Base-by-base conservation (phyloP, 2,888 invertebrate species). In the Pasiphila rectangulata region DNA sequence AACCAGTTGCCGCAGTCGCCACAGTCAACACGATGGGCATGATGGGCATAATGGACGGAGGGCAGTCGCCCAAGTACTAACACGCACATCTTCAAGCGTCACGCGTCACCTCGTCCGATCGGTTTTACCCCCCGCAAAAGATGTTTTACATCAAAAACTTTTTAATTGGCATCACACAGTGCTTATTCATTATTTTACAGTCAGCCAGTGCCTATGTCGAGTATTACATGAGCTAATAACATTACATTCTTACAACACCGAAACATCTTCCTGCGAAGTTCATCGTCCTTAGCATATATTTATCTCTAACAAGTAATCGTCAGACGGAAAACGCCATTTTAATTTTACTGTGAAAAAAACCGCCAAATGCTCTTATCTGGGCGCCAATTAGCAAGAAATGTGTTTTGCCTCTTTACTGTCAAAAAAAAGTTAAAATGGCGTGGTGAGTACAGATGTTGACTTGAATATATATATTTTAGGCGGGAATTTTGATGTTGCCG, bases 371-470 rank as follows among this genome's bases (percentile, higher is more conserved):
- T 54, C 24, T 69, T 68, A 72, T 72, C 68, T 54, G 41, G 46
- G 34, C 15, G 51, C 66, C 69, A 75, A 75, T 75, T 75, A 72
- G 62, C 60, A 35, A 39, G 54, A 56, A 61, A 67, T 61, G 57
- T 65, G 52, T 54, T n/a, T 48, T 43, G 27, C 30, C 12, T 12
- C 34, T 48, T 49, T 42, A 57, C 38, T 24, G 24, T 29, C 23
- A 49, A 46, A 46, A 57, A 53, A 48, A 41, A 7, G 27, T 25
- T 39, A 44, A 46, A 27, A 40, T 35, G n/a, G n/a, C n/a, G 42
- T 30, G 35, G 39, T 43, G 45, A 48, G 35, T 45, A 47, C 54
- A 30, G 27, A 38, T 50, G 34, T 49, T 46, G 23, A 29, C 23
- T 23, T 41, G 7, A 20, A 5, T 17, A 40, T 37, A 23, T 36